Evolutionary conservation across 2,888 invertebrate species (phyloP), one percentile per base, ranked within the genome.

Genomic region (Andrena marginata): DNA sequence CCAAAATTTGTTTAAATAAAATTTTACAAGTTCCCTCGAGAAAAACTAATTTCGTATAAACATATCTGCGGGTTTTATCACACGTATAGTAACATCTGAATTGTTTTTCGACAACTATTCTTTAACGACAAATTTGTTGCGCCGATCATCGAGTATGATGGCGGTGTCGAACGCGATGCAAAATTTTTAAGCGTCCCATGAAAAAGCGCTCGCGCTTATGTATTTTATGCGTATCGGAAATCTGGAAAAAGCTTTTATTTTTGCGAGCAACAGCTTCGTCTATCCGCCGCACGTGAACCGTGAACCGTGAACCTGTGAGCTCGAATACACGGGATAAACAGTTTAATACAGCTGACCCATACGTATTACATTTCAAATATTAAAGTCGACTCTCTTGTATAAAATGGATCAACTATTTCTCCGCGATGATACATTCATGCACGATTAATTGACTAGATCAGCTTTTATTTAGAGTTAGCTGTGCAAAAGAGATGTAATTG

Each of bases 301-400:
- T 7, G 8, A 26, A 29, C 31, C 29, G 60, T 29, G 35, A 56
- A 35, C 16, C 10, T 54, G 35, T 2, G 48, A 26, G 8, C 16
- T 62, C 51, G 63, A 20, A 60, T n/a, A n/a, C n/a, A 64, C 6
- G 48, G 60, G 63, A 69, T 73, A 72, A 71, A 68, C 77, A 72
- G 65, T 68, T 80, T 42, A 68, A 72, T 67, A 65, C 35, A 65
- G 20, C 42, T 35, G 23, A n/a, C 26, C 56, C 49, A 64, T 59
- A 26, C 29, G 59, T 26, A 80, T 80, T 71, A 68, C 71, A 63
- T 77, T 77, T 64, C 59, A 51, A 73, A 77, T 68, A 77, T 72
- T 77, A 80, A 80, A 73, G 26, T 51, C 63, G 49, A 60, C 51
- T 56, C 48, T 68, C 73, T 69, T 69, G 49, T 29, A 31, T 49